Conservation (phyloP, 1,140 invertebrate genomes). For the Brachionus plicatilis region DNA sequence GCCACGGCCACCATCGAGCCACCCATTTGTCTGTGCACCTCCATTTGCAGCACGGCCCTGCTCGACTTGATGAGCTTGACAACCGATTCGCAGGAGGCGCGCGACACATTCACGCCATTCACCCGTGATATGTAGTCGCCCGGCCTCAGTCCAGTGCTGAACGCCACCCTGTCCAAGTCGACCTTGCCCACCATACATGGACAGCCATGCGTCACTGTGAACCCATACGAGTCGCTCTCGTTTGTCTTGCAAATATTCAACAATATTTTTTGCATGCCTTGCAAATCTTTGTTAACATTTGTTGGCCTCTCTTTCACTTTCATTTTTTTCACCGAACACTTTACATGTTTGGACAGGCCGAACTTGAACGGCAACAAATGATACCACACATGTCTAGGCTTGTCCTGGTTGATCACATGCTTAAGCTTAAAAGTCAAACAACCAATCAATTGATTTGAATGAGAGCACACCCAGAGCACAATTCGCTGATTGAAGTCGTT, state of each 20-base stretch:
- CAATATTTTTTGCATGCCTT: neutral
- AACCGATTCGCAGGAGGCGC: slow-evolving; percentile 52
- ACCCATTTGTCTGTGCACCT: neutral
- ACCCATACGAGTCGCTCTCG: slow-evolving; percentile 16
- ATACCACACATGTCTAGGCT: slow-evolving; percentile 24
- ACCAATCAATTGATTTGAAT: neutral
- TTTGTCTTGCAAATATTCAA: neutral
- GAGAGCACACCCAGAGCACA: neutral
- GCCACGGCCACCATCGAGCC: neutral
- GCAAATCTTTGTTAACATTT: slow-evolving; percentile 33
- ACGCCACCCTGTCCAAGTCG: slow-evolving; percentile 62
- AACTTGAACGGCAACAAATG: slow-evolving; percentile 29
- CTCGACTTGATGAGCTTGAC: slow-evolving; percentile 51
- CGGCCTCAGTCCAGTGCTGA: slow-evolving; percentile 76
- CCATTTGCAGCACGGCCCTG: neutral
- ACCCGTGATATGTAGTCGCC: slow-evolving; percentile 86
- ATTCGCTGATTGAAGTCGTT: slow-evolving; percentile 1
- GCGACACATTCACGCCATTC: slow-evolving; percentile 68
- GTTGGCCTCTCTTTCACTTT: neutral
- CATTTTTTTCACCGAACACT: slow-evolving; percentile 11
- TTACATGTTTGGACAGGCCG: neutral
- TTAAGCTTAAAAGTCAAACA: slow-evolving; percentile 22
- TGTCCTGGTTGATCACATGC: neutral
- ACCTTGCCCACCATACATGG: slow-evolving; percentile 37
- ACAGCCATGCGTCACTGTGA: slow-evolving; percentile 15